Evolutionary conservation across 2,888 invertebrate genomes (phyloP).

Genomic region (Eumerus sabulonum): DNA sequence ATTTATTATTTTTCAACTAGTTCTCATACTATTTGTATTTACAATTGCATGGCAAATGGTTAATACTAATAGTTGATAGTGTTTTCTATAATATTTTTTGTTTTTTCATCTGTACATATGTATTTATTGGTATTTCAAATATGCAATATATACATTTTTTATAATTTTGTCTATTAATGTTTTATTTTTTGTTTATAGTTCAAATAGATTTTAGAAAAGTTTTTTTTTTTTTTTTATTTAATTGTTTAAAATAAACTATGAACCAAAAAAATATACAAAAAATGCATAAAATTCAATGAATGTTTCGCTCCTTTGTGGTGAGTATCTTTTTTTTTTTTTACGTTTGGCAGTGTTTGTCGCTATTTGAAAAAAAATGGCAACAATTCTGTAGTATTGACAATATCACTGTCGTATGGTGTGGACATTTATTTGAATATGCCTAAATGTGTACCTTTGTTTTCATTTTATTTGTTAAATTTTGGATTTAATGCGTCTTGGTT

Average conservation of each 20-base stretch:
- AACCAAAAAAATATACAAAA: neutral
- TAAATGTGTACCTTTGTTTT: too few relatives aligned
- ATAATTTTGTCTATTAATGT: neutral
- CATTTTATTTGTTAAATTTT: constrained; percentile 27
- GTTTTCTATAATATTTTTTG: neutral
- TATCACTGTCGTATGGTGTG: constrained; percentile 52
- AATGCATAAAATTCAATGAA: neutral
- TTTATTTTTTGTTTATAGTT: neutral
- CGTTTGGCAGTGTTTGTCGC: constrained; percentile 43
- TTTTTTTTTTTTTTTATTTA: too few relatives aligned
- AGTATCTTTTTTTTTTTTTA: constrained; percentile 31
- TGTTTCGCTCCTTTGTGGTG: constrained; percentile 56
- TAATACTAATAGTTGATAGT: constrained; percentile 24
- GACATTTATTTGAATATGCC: constrained; percentile 29
- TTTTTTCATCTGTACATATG: constrained; percentile 6
- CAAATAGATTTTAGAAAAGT: neutral
- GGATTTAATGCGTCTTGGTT: constrained; percentile 28
- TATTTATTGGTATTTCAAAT: neutral
- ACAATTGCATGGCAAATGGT: constrained; percentile 48
- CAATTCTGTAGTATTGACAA: constrained; percentile 47
- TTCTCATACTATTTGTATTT: constrained; percentile 48
- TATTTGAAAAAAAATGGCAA: constrained; percentile 12
- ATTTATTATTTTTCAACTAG: constrained; percentile 49
- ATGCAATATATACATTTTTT: neutral
- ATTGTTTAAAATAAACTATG: neutral